phyloP scores from a whole-genome alignment of 2,113 vertebrate genomes.

The Alaudala cheleensis region DNA sequence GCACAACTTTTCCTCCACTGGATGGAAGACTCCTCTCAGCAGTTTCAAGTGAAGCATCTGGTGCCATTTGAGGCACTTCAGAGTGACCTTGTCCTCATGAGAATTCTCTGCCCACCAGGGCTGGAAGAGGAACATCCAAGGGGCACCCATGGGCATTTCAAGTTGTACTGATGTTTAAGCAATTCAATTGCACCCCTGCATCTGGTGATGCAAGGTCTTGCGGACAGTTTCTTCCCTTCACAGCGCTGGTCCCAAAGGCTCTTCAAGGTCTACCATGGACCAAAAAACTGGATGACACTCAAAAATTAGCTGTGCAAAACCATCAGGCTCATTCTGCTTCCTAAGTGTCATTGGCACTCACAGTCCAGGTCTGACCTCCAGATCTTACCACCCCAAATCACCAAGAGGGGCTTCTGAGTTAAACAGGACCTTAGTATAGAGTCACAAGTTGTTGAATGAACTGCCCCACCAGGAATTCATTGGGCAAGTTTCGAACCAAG shows the following conservation, averaged over 20 bases:
- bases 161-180: neutral
- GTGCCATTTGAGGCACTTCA: neutral
- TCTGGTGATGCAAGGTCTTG: neutral
- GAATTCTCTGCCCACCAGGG: neutral
- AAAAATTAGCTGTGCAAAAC: neutral
- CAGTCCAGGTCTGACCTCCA: neutral
- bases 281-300: neutral
- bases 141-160: neutral
- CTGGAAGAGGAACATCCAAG: neutral
- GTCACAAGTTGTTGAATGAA: neutral
- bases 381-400: neutral
- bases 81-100: fast-evolving
- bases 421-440: neutral
- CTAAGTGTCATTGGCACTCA: neutral
- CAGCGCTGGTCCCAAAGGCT: neutral
- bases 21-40: neutral
- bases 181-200: neutral
- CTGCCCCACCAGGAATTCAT: neutral
- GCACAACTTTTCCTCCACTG: neutral
- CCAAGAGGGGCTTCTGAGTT: neutral
- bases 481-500: neutral
- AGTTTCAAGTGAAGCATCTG: neutral
- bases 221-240: neutral
- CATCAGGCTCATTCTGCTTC: neutral
- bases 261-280: neutral